phyloP scores from a whole-genome alignment of 2,888 invertebrate species.

The Limnephilus lunatus region DNA sequence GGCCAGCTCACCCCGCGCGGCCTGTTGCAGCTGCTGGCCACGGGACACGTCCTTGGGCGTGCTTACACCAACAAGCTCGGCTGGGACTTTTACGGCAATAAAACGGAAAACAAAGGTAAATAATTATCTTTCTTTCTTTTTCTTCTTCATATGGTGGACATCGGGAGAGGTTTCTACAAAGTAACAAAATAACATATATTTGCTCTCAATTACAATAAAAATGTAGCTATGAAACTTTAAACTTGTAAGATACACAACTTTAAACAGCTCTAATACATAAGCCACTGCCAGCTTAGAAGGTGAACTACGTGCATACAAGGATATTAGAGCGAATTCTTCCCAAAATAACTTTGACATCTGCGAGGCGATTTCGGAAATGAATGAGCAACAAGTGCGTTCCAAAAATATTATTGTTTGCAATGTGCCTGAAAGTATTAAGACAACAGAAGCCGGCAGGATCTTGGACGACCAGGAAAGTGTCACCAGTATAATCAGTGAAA shows the following conservation, averaged over 20 bases:
- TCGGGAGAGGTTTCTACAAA: not conserved
- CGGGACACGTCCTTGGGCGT: constrained; percentile 81
- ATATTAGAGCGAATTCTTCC: too few species aligned
- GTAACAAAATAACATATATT: not conserved
- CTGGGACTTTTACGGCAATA: constrained; percentile 68
- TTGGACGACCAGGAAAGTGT: too few species aligned
- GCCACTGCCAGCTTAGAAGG: too few species aligned
- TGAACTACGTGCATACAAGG: too few species aligned
- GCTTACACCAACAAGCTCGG: constrained; percentile 74
- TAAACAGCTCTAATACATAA: too few species aligned
- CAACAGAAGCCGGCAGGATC: too few species aligned
- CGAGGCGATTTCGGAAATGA: too few species aligned
- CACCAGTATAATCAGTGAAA: too few species aligned
- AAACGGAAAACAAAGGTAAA: constrained; percentile 38
- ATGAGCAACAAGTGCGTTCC: too few species aligned
- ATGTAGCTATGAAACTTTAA: not conserved
- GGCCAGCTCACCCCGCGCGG: constrained; percentile 92
- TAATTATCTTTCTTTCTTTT: not conserved
- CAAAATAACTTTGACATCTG: too few species aligned
- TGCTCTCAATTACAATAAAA: not conserved
- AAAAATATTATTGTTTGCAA: too few species aligned
- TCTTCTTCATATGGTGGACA: not conserved
- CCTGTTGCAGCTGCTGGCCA: constrained; percentile 87
- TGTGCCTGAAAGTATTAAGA: too few species aligned
- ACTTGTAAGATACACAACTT: not conserved